These are phyloP conservation scores for Zaprionus lachaisei DNA, from an alignment of 1,140 invertebrate species.

Conservation along the genomic window DNA sequence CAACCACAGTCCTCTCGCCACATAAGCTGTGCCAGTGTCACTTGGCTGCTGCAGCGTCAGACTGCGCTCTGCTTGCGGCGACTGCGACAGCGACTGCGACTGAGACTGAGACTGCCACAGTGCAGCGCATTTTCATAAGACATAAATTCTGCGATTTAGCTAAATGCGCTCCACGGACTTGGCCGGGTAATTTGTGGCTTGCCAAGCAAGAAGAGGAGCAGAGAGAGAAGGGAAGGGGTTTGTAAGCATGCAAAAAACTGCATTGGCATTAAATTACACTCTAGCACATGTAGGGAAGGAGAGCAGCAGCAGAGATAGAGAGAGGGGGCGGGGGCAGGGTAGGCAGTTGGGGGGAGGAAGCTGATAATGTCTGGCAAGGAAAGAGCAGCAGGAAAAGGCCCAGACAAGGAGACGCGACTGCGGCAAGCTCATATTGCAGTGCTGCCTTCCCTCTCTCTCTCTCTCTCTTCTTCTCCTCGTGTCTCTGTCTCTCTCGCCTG, in stretches of 20 bases:
- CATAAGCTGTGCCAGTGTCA: slow-evolving; percentile 61
- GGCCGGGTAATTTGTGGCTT: slow-evolving; percentile 75
- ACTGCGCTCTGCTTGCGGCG: not conserved
- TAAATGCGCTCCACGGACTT: slow-evolving; percentile 75
- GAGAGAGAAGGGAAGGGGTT: not conserved
- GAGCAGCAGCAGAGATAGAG: slow-evolving; percentile 7
- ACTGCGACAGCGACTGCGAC: not conserved
- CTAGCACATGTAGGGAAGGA: slow-evolving; percentile 7
- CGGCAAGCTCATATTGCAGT: slow-evolving; percentile 68
- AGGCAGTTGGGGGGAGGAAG: not conserved
- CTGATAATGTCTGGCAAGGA: not conserved
- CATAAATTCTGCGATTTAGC: slow-evolving; percentile 80
- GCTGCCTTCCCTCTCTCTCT: not conserved
- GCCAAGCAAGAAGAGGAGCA: slow-evolving; percentile 27
- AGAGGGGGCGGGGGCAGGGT: not conserved
- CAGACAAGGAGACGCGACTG: slow-evolving; percentile 55
- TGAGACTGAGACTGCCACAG: not conserved
- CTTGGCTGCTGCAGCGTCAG: slow-evolving; percentile 38
- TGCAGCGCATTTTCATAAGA: slow-evolving; percentile 73
- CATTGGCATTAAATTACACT: slow-evolving; percentile 79
- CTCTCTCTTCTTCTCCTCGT: not conserved
- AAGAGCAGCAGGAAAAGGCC: slow-evolving; percentile 10
- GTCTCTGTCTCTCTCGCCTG: not conserved
- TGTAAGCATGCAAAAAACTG: slow-evolving; percentile 42
- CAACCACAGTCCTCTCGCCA: slow-evolving; percentile 11